Conservation (phyloP, 2,113 vertebrate genomes). For the Corythaeola cristata region DNA sequence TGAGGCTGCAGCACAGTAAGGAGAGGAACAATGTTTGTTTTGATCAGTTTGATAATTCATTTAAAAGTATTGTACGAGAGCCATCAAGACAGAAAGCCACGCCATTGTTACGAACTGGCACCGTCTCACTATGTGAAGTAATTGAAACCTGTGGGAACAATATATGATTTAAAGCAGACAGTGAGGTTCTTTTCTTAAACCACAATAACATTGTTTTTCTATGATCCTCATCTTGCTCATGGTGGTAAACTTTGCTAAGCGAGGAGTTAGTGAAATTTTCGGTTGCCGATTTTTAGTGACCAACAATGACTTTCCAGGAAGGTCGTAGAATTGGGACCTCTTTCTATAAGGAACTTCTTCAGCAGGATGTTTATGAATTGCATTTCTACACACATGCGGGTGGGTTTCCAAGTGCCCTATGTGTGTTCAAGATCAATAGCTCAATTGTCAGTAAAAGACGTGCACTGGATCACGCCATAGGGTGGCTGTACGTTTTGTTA, state of each 20-base stretch:
- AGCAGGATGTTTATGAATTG: not conserved
- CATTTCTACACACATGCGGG: not conserved
- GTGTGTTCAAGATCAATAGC: not conserved
- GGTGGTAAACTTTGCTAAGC: not conserved
- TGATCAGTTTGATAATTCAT: constrained; percentile 2
- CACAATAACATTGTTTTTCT: constrained; percentile 23
- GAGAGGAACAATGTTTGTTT: constrained; percentile 17
- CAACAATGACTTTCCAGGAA: not conserved
- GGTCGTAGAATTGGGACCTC: not conserved
- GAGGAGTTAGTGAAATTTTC: not conserved
- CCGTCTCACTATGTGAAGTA: not conserved
- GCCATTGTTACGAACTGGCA: constrained; percentile 37
- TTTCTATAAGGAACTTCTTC: not conserved
- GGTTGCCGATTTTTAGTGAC: not conserved
- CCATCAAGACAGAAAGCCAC: not conserved
- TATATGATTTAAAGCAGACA: constrained; percentile 52
- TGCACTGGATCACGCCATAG: not conserved
- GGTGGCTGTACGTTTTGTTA: not conserved
- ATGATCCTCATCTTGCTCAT: not conserved
- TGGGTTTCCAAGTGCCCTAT: not conserved
- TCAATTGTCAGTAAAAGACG: not conserved
- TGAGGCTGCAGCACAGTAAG: not conserved
- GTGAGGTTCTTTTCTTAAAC: constrained; percentile 39
- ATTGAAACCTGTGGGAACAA: constrained; percentile 65
- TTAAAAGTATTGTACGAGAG: constrained; percentile 8